A percentile compares a stretch with the other conserved stretches of the same genome.
Conservation (phyloP, 2,113 vertebrate genomes). For the Osmerus mordax region DNA sequence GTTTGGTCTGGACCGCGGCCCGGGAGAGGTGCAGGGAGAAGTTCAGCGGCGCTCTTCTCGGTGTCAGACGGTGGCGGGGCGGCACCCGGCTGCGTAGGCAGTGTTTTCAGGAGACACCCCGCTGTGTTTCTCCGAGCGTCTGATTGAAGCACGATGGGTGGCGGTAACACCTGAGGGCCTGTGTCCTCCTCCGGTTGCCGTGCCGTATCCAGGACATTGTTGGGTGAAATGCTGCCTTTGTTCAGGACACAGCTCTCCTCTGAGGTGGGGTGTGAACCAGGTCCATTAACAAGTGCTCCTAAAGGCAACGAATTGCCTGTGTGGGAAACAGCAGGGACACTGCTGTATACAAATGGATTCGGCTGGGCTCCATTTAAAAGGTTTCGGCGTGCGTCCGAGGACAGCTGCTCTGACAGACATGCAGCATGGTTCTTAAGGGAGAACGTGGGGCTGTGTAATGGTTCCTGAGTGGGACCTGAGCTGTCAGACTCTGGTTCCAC, state of each 20-base stretch:
- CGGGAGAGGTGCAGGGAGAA: conserved; percentile 75
- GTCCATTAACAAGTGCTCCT: conserved; percentile 95
- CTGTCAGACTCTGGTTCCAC: conserved; percentile 75
- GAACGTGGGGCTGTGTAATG: conserved; percentile 76
- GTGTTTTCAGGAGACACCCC: conserved; percentile 85
- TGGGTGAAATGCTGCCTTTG: conserved; percentile 82
- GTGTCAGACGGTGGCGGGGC: conserved; percentile 84
- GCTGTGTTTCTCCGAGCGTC: conserved; percentile 82
- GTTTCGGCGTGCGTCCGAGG: conserved; percentile 86
- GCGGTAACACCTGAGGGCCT: conserved; percentile 79
- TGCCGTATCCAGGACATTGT: conserved; percentile 78
- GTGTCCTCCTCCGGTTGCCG: conserved; percentile 71
- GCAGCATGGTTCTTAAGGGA: conserved; percentile 79
- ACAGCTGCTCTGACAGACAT: conserved; percentile 78
- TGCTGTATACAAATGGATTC: conserved; percentile 85
- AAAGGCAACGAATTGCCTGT: conserved; percentile 85
- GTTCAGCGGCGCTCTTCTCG: conserved; percentile 77
- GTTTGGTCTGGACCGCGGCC: conserved; percentile 77
- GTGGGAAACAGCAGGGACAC: conserved; percentile 85
- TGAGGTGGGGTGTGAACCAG: conserved; percentile 91
- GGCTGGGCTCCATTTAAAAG: conserved; percentile 95
- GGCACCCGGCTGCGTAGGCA: conserved; percentile 84
- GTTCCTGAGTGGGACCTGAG: conserved; percentile 75
- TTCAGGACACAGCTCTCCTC: conserved; percentile 85
- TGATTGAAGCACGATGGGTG: conserved; percentile 86